A percentile compares a stretch with the other conserved stretches of the same genome.
Conservation (phyloP, 2,797 vertebrate genomes). For the Emydoidea blandingii region DNA sequence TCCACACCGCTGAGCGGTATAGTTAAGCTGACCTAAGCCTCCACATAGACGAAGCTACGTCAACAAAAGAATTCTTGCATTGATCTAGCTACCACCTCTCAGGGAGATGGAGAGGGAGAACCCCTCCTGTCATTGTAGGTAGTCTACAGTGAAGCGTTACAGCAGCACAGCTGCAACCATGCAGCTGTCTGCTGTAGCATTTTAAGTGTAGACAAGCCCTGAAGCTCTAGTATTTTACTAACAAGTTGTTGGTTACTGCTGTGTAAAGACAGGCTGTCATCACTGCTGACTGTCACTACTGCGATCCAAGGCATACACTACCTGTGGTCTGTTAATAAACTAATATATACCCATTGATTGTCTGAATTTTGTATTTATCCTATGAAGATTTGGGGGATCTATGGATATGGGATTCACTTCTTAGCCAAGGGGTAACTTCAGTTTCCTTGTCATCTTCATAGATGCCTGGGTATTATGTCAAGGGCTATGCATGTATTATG, state of each 20-base stretch:
- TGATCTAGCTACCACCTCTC: background rate
- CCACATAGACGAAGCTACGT: background rate
- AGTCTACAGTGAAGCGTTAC: background rate
- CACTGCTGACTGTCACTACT: background rate
- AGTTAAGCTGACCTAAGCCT: too few species aligned
- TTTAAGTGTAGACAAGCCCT: background rate
- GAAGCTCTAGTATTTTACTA: background rate
- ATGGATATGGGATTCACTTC: background rate
- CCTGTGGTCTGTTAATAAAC: background rate
- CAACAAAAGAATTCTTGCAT: background rate
- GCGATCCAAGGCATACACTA: background rate
- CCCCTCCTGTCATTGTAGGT: background rate
- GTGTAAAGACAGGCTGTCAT: background rate
- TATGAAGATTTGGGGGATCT: background rate
- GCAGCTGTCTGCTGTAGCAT: background rate
- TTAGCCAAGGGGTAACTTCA: background rate
- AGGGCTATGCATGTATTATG: background rate
- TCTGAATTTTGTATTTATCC: background rate
- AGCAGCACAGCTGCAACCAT: background rate
- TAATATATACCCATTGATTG: background rate
- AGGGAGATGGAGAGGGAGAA: background rate
- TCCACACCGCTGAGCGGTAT: fast-evolving
- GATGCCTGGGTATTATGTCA: background rate
- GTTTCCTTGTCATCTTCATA: background rate
- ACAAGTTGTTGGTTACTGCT: background rate